Evolutionary conservation across 2,797 vertebrate species (phyloP).

Genomic region (Cyprinella venusta): DNA sequence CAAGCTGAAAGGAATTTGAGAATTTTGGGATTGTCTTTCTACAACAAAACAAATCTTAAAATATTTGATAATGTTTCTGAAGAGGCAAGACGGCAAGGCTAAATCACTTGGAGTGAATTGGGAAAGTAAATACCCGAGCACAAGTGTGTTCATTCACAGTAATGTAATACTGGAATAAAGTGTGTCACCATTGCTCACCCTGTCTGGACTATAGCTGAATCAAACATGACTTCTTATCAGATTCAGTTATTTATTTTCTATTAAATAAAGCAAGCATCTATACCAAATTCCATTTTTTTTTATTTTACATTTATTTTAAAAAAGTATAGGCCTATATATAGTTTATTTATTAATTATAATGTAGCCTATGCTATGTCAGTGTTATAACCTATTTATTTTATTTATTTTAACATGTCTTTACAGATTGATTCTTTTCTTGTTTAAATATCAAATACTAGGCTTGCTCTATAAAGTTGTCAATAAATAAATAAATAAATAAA

Average conservation of each 20-base stretch:
- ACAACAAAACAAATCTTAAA: background rate
- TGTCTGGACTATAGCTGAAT: constrained; percentile 1
- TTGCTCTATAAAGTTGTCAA: background rate
- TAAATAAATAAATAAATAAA: background rate
- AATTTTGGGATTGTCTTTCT: constrained; percentile 7
- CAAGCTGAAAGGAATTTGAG: constrained; percentile 43
- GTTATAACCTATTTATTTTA: background rate
- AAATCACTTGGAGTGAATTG: constrained; percentile 4
- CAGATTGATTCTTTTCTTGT: background rate
- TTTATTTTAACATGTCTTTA: background rate
- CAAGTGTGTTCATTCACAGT: background rate
- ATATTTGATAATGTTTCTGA: constrained; percentile 27
- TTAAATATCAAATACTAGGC: background rate
- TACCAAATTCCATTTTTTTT: background rate
- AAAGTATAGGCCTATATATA: background rate
- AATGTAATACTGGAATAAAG: constrained; percentile 17
- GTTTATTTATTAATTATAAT: background rate
- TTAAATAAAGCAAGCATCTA: background rate
- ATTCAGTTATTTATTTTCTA: background rate
- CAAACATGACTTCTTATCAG: background rate
- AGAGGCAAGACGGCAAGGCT: background rate
- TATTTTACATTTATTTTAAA: background rate
- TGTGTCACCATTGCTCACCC: background rate
- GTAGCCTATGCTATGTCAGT: background rate
- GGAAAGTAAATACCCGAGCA: background rate